phyloP scores from a whole-genome alignment of 92 coral and sea anemone genomes.

The Porites evermanni region DNA sequence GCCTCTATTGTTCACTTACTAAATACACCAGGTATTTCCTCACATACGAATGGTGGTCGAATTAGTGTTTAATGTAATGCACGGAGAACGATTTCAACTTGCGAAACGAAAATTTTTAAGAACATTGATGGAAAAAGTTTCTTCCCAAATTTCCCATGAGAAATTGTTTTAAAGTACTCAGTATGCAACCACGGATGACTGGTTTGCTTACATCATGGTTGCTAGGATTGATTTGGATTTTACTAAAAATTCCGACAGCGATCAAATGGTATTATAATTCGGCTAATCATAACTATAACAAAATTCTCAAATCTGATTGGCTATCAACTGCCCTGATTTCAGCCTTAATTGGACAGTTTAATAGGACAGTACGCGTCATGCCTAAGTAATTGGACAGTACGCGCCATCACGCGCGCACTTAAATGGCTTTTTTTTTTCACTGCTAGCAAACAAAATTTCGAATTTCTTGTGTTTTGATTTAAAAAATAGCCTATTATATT shows the following conservation, averaged over 20 bases:
- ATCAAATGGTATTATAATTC: constrained; percentile 19
- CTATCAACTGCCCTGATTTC: no score
- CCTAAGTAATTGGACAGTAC: no score
- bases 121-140: constrained; percentile 20
- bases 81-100: constrained; percentile 2
- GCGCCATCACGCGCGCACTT: no score
- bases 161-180: constrained; percentile 8
- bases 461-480: no score
- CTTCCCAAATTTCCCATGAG: background rate
- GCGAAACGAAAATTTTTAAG: background rate
- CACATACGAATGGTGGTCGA: constrained; percentile 7
- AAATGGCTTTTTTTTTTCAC: no score
- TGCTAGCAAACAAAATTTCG: no score
- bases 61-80: constrained; percentile 1
- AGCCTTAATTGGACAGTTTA: no score
- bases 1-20: constrained; percentile 5
- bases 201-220: constrained; percentile 14
- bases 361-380: no score
- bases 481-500: no score
- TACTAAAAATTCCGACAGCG: constrained; percentile 10
- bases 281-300: background rate
- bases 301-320: no score
- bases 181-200: background rate
- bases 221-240: constrained; percentile 13
- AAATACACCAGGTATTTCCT: background rate